Evolutionary conservation across 1,140 invertebrate genomes (phyloP), one percentile per base, ranked within the genome.

Genomic region (Papilio glaucus): DNA sequence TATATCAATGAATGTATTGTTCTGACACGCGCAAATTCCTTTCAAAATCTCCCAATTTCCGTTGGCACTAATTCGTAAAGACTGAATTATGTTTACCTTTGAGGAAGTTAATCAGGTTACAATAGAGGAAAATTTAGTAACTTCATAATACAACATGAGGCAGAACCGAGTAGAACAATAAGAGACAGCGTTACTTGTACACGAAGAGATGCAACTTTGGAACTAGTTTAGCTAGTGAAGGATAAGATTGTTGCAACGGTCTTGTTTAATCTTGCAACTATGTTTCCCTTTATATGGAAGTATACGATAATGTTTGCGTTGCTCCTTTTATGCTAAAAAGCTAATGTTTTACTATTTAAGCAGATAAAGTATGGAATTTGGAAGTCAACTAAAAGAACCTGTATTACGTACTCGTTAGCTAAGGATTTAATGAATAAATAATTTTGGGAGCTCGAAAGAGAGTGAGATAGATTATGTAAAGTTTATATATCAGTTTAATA

Each of bases 201-300:
- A 18, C 42, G 42, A n/a, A 18, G 21, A 57, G 42, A 45, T 45
- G 49, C 2, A 57, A 57, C 18, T 57, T 57, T 57, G 24, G 24
- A 57, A 21, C 18, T 57, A 57, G 49, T 57, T 57, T 12, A 57
- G 49, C 24, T 57, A 57, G 21, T 26, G 49, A 57, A 57, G 49
- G 49, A 57, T 57, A 57, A 57, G 49, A 57, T 57, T 57, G 49
- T 57, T 57, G 49, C 49, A 12, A 18, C 49, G 21, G 49, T 57
- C 9, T 57, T 45, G 42, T 42, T 42, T 49, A 24, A 57, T 57
- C 21, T 57, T 57, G 49, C 49, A 57, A 57, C 49, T 24, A 26
- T 57, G 49, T 57, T 24, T 26, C 49, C 24, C 21, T 57, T 24
- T 12, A 57, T 21, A 57, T 57, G 21, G 10, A 57, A 26, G 18